phyloP scores from a whole-genome alignment of 2,113 vertebrate species.

The Solenodon paradoxus region DNA sequence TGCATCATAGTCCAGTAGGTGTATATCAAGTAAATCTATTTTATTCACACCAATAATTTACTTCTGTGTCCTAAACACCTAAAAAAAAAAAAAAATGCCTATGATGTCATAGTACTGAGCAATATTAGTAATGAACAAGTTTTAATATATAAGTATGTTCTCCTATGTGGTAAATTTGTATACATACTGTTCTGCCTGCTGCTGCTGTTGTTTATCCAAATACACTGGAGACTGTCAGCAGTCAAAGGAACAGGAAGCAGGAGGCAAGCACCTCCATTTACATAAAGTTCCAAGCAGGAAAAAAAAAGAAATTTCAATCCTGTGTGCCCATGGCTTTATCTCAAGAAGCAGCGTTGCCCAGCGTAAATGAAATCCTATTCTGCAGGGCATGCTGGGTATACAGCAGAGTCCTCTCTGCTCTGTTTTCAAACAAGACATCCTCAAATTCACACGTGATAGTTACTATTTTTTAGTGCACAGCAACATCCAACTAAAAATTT shows the following conservation, averaged over 20 bases:
- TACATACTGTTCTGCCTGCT: background rate
- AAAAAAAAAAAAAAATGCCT: background rate
- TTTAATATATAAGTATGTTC: background rate
- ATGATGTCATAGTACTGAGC: background rate
- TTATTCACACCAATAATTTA: background rate
- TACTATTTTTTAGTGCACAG: background rate
- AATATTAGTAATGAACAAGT: background rate
- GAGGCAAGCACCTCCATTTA: background rate
- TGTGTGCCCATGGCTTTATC: background rate
- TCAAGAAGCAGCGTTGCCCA: background rate
- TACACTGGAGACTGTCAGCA: rapidly evolving
- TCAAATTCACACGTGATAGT: background rate
- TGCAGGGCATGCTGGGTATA: background rate
- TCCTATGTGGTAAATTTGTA: background rate
- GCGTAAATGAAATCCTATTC: slow-evolving; percentile 4
- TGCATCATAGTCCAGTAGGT: background rate
- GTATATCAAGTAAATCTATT: slow-evolving; percentile 7
- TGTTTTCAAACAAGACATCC: background rate
- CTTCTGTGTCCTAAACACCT: background rate
- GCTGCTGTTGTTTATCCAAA: background rate
- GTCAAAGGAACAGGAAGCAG: background rate
- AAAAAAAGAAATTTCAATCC: slow-evolving; percentile 6
- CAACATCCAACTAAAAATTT: background rate
- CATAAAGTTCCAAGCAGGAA: slow-evolving; percentile 3
- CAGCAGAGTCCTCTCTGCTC: background rate